phyloP scores from a whole-genome alignment of 2,888 invertebrate species.

The Horisme vitalbata region DNA sequence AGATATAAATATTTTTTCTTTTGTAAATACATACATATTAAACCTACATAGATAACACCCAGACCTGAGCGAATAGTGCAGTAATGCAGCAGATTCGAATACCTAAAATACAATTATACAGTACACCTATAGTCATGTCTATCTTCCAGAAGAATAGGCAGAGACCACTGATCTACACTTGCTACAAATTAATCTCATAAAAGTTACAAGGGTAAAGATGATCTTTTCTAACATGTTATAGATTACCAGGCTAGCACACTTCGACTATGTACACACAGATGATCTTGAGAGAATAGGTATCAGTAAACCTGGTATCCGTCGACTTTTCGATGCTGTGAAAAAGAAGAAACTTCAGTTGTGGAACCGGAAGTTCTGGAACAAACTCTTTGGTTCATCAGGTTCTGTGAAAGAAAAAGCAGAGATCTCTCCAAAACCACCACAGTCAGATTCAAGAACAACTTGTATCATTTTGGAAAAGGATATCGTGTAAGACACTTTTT shows the following conservation, averaged over 20 bases:
- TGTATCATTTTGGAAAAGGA: constrained; percentile 94
- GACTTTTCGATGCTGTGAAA: constrained; percentile 95
- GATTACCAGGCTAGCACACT: constrained; percentile 96
- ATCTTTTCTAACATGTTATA: constrained; percentile 73
- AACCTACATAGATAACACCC: too few species aligned
- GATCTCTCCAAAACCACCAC: constrained; percentile 69
- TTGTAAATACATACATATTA: too few species aligned
- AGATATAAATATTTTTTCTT: too few species aligned
- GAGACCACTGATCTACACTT: too few species aligned
- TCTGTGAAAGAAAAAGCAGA: constrained; percentile 70
- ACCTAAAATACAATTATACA: too few species aligned
- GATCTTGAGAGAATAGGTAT: constrained; percentile 97
- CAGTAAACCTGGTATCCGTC: constrained; percentile 95
- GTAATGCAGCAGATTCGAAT: too few species aligned
- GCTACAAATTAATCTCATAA: too few species aligned
- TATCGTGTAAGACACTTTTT: constrained; percentile 78
- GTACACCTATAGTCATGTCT: too few species aligned
- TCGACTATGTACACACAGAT: constrained; percentile 97
- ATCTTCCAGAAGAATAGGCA: too few species aligned
- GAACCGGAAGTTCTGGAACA: constrained; percentile 91
- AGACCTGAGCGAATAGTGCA: too few species aligned
- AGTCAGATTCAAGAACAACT: constrained; percentile 79
- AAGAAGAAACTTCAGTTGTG: constrained; percentile 92
- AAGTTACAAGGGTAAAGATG: too few species aligned
- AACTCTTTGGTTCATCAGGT: constrained; percentile 85